Evolutionary conservation across 1,140 invertebrate species (phyloP).

Genomic region (Rhagoletis pomonella): DNA sequence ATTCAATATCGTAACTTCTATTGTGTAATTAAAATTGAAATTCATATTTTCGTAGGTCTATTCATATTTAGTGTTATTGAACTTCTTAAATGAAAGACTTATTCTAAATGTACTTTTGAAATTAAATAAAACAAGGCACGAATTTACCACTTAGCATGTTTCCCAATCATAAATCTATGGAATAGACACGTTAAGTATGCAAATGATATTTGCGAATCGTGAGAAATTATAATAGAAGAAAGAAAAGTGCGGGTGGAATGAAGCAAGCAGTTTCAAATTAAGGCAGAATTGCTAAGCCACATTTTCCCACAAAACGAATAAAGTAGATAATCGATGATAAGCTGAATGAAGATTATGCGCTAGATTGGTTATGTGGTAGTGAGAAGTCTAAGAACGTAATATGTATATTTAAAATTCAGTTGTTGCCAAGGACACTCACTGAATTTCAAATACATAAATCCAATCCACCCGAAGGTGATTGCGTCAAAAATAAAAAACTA

Average conservation of each 20-base stretch:
- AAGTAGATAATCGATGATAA: neutral
- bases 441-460: no score
- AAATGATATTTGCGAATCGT: slow-evolving; percentile 28
- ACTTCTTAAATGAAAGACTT: no score
- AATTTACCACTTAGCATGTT: neutral
- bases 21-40: no score
- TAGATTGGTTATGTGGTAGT: neutral
- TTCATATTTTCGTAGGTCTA: no score
- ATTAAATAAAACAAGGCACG: neutral
- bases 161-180: slow-evolving; percentile 31
- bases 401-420: neutral
- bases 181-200: neutral
- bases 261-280: neutral
- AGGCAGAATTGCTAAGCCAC: neutral
- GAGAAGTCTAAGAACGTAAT: no score
- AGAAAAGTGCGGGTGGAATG: neutral
- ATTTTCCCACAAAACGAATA: neutral
- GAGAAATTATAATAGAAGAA: neutral
- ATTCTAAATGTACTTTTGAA: no score
- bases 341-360: neutral
- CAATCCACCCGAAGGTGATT: neutral
- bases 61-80: no score
- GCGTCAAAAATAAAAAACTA: neutral
- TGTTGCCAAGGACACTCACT: neutral
- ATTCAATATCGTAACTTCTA: no score